Conservation (phyloP, 2,113 vertebrate genomes). For the Entomyzon cyanotis region DNA sequence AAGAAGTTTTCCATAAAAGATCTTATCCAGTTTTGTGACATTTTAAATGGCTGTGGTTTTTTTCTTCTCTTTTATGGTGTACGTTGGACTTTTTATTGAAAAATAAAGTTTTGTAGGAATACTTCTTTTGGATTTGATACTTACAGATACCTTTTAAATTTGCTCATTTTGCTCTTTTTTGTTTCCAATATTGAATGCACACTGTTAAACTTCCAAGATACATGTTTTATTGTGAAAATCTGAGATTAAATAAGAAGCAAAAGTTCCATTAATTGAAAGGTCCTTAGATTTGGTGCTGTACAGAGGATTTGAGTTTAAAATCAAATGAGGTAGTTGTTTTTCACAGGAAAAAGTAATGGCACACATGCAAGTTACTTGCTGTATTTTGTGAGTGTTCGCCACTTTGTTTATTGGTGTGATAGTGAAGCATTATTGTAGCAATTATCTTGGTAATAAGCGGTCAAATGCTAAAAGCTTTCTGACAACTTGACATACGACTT, state of each 20-base stretch:
- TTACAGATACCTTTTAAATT: neutral
- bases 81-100: neutral
- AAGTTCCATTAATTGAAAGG: neutral
- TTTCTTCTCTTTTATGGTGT: neutral
- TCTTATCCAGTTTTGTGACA: neutral
- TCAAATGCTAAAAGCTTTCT: conserved; percentile 7
- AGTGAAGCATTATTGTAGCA: neutral
- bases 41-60: neutral
- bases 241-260: neutral
- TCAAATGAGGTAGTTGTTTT: neutral
- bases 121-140: neutral
- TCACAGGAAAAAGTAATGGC: neutral
- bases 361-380: neutral
- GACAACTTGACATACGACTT: neutral
- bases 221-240: neutral
- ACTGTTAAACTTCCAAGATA: neutral
- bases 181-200: neutral
- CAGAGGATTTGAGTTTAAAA: neutral
- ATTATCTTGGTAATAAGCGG: neutral
- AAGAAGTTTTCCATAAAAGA: neutral
- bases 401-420: neutral
- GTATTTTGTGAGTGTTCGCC: neutral
- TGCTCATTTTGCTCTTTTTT: neutral
- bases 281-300: neutral
- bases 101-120: neutral